Evolutionary conservation across 2,113 vertebrate genomes (phyloP).

Genomic region (Phaethornis superciliosus): DNA sequence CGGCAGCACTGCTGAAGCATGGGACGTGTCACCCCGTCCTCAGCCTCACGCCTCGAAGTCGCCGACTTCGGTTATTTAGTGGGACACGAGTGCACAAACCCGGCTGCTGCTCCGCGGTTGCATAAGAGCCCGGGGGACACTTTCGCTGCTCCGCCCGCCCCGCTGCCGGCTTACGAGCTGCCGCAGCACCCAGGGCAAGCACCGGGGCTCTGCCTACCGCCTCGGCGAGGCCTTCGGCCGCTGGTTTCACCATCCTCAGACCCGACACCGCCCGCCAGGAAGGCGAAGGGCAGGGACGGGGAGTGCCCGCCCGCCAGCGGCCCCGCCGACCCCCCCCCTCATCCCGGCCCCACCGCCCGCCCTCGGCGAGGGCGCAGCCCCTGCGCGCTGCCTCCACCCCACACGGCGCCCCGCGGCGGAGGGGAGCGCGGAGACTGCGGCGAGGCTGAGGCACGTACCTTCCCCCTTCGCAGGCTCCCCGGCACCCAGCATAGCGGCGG

Average conservation of each 20-base stretch:
- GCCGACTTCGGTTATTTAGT: fast-evolving
- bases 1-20: fast-evolving
- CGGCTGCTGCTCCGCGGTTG: neutral
- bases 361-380: neutral
- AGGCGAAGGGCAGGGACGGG: too few species aligned
- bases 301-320: neutral
- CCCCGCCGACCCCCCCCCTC: neutral
- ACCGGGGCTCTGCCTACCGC: fast-evolving
- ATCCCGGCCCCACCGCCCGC: neutral
- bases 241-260: neutral
- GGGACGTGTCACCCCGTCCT: neutral
- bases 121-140: neutral
- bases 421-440: too few species aligned
- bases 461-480: neutral
- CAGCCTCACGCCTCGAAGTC: fast-evolving
- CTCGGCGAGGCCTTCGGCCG: neutral
- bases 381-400: neutral
- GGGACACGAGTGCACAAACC: fast-evolving
- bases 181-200: neutral
- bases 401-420: neutral
- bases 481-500: neutral
- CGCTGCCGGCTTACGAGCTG: neutral
- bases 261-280: neutral
- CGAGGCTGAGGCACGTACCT: slow-evolving; percentile 19
- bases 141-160: neutral